A percentile compares a stretch with the other conserved stretches of the same genome.
These are phyloP conservation scores for Hoplodrina blanda DNA, from an alignment of 2,888 invertebrate species.

Conservation along the genomic window DNA sequence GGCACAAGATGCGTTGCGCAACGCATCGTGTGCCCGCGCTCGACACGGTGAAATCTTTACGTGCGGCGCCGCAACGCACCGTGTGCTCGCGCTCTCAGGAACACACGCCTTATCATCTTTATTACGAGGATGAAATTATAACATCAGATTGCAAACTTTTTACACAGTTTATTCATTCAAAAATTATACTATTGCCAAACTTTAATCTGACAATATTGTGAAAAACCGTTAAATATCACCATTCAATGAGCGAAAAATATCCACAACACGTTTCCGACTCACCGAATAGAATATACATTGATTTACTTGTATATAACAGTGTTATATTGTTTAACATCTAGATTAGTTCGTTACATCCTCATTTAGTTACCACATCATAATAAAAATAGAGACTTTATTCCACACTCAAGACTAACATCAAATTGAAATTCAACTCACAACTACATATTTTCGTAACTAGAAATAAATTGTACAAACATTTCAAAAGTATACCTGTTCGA, in stretches of 20 bases:
- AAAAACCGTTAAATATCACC: slow-evolving; percentile 76
- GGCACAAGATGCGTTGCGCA: no score
- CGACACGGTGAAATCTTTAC: no score
- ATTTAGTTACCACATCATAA: slow-evolving; percentile 66
- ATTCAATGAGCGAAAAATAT: slow-evolving; percentile 71
- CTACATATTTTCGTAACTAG: slow-evolving; percentile 55
- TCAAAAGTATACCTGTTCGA: slow-evolving; percentile 54
- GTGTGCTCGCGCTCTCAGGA: no score
- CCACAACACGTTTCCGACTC: slow-evolving; percentile 60
- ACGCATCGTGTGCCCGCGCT: no score
- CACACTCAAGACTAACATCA: slow-evolving; percentile 68
- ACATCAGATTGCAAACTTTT: slow-evolving; percentile 71
- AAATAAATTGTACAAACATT: slow-evolving; percentile 66
- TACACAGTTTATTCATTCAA: slow-evolving; percentile 84
- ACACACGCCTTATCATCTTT: no score
- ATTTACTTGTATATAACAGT: slow-evolving; percentile 74
- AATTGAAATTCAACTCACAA: slow-evolving; percentile 66
- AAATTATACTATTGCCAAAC: slow-evolving; percentile 81
- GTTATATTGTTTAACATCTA: slow-evolving; percentile 70
- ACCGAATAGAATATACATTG: slow-evolving; percentile 71
- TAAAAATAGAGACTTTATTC: slow-evolving; percentile 77
- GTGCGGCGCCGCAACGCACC: no score
- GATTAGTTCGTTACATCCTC: slow-evolving; percentile 73
- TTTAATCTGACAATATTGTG: slow-evolving; percentile 80
- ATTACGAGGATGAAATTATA: slow-evolving; percentile 61